Evolutionary conservation across 2,888 invertebrate species (phyloP).

Genomic region (Anorthoa munda): DNA sequence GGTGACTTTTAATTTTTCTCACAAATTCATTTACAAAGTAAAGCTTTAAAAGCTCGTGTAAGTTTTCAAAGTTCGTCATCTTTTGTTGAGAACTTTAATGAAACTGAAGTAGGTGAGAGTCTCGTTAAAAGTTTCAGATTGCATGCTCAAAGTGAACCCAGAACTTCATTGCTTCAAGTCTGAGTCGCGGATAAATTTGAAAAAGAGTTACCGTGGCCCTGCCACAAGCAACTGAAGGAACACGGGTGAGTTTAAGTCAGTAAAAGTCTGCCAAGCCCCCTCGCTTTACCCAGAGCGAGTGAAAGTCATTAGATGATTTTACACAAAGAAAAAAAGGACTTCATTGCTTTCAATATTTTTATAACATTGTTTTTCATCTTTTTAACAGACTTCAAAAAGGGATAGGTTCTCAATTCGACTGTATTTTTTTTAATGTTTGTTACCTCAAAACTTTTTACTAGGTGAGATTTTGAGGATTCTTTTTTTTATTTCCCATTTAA

Average conservation of each 20-base stretch:
- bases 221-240: too few relatives aligned
- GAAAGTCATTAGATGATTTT: too few relatives aligned
- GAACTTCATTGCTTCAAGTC: slow-evolving; percentile 13
- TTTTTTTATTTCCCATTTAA: too few relatives aligned
- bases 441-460: too few relatives aligned
- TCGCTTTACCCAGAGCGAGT: too few relatives aligned
- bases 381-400: not conserved
- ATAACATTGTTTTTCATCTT: not conserved
- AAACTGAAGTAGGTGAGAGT: slow-evolving; percentile 43
- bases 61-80: slow-evolving; percentile 41
- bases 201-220: too few relatives aligned
- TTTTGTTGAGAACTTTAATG: slow-evolving; percentile 55
- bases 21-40: not conserved
- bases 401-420: too few relatives aligned
- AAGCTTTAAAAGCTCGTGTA: slow-evolving; percentile 17
- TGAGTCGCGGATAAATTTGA: too few relatives aligned
- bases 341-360: slow-evolving; percentile 8
- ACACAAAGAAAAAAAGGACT: not conserved
- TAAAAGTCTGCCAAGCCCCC: too few relatives aligned
- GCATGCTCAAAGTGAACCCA: slow-evolving; percentile 24
- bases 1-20: slow-evolving; percentile 4
- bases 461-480: too few relatives aligned
- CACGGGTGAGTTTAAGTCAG: too few relatives aligned
- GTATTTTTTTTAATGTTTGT: too few relatives aligned
- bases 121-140: slow-evolving; percentile 64